A percentile compares a stretch with the other conserved stretches of the same genome.
phyloP scores from a whole-genome alignment of 2,113 vertebrate species.

The Plecotus auritus region DNA sequence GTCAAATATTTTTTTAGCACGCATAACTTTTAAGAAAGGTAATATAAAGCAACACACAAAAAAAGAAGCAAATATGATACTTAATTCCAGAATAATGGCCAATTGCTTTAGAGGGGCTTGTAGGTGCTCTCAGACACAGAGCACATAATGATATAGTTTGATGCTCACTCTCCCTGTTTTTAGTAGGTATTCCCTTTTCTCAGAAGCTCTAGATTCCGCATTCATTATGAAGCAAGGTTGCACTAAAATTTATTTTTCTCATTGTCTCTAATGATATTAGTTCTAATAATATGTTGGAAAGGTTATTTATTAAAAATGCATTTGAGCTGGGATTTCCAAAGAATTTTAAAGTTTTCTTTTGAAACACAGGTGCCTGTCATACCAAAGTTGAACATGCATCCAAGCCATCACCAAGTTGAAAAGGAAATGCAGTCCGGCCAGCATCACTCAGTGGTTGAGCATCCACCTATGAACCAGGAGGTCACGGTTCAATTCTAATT shows the following conservation, averaged over 20 bases:
- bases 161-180: neutral
- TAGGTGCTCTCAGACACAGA: neutral
- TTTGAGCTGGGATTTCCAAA: neutral
- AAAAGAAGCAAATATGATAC: neutral
- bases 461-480: too few species aligned
- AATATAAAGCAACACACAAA: neutral
- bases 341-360: constrained; percentile 2
- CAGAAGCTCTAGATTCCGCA: neutral
- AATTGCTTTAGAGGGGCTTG: neutral
- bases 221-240: neutral
- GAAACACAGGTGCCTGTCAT: neutral
- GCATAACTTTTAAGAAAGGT: neutral
- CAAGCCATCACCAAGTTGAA: neutral
- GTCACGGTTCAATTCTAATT: too few species aligned
- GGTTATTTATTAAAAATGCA: neutral
- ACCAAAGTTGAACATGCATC: neutral
- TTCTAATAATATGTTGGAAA: neutral
- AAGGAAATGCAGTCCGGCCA: neutral
- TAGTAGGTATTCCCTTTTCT: neutral
- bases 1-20: neutral
- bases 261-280: neutral
- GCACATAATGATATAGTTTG: neutral
- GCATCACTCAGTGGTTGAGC: too few species aligned
- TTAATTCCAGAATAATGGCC: neutral
- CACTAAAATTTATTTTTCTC: neutral